Evolutionary conservation across 2,797 vertebrate species (phyloP).

Genomic region (Iguana delicatissima): DNA sequence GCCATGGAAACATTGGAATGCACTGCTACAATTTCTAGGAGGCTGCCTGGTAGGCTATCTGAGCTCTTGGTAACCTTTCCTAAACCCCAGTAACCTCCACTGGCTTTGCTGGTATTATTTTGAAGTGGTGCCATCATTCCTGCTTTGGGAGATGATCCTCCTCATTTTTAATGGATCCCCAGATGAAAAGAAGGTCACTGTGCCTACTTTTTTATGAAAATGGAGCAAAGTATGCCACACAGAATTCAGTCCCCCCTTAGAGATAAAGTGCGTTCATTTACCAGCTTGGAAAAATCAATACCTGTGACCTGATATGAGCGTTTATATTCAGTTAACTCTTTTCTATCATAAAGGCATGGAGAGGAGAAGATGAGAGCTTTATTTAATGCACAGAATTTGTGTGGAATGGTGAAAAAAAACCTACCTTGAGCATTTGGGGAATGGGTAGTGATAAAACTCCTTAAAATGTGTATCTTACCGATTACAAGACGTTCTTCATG

Average conservation of each 20-base stretch:
- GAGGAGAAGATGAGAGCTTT: constrained; percentile 68
- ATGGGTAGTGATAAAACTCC: not conserved
- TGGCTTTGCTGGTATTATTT: constrained; percentile 7
- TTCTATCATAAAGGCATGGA: constrained; percentile 70
- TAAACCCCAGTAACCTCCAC: constrained; percentile 48
- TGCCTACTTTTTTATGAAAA: constrained; percentile 77
- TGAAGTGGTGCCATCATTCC: constrained; percentile 60
- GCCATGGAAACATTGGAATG: constrained; percentile 34
- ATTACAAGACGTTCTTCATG: not conserved
- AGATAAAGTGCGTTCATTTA: constrained; percentile 78
- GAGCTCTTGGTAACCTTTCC: constrained; percentile 5
- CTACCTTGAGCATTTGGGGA: constrained; percentile 32
- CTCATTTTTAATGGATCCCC: constrained; percentile 64
- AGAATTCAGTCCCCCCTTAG: constrained; percentile 74
- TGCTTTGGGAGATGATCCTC: constrained; percentile 62
- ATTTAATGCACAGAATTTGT: constrained; percentile 71
- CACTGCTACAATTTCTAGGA: not conserved
- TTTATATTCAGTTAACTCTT: constrained; percentile 79
- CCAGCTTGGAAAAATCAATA: constrained; percentile 77
- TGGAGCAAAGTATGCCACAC: constrained; percentile 68
- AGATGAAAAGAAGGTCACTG: constrained; percentile 72
- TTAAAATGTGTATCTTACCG: not conserved
- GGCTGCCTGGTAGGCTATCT: not conserved
- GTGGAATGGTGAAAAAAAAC: constrained; percentile 45
- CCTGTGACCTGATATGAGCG: constrained; percentile 78